These are phyloP conservation scores for Parnassius apollo DNA, from an alignment of 2,888 invertebrate genomes.

Conservation along the genomic window DNA sequence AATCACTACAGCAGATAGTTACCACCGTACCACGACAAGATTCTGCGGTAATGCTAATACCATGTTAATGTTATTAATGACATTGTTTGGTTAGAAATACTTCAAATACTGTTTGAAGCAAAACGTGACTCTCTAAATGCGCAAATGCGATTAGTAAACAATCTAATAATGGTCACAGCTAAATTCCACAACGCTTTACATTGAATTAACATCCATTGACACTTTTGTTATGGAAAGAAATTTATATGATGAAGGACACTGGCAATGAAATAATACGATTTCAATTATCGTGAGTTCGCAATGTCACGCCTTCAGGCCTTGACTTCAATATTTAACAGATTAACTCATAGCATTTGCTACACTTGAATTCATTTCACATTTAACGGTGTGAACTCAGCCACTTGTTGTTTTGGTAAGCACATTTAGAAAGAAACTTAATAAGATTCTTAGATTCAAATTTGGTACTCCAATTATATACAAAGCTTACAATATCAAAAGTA, in stretches of 20 bases:
- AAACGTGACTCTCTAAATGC: slow-evolving; percentile 20
- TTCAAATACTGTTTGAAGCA: slow-evolving; percentile 5
- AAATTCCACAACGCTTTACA: slow-evolving; percentile 2
- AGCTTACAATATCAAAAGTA: not conserved
- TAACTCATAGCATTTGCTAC: slow-evolving; percentile 10
- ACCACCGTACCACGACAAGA: not conserved
- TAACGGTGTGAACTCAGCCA: not conserved
- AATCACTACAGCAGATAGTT: not conserved
- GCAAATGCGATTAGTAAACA: slow-evolving; percentile 17
- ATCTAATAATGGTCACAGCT: slow-evolving; percentile 5
- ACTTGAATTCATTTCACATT: slow-evolving; percentile 14
- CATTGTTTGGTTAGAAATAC: slow-evolving; percentile 4
- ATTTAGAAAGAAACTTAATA: not conserved
- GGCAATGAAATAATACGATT: slow-evolving; percentile 8
- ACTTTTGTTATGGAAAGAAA: slow-evolving; percentile 6
- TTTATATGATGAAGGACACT: not conserved
- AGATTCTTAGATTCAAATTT: not conserved
- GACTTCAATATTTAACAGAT: slow-evolving; percentile 24
- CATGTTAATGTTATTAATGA: slow-evolving; percentile 1
- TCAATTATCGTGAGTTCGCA: slow-evolving; percentile 19
- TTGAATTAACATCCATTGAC: slow-evolving; percentile 7
- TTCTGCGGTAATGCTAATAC: too few relatives aligned
- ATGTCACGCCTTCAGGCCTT: slow-evolving; percentile 18
- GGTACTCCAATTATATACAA: not conserved
- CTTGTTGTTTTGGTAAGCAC: not conserved